These are phyloP conservation scores for Callipepla californica DNA, from an alignment of 2,113 vertebrate genomes.

Conservation along the genomic window DNA sequence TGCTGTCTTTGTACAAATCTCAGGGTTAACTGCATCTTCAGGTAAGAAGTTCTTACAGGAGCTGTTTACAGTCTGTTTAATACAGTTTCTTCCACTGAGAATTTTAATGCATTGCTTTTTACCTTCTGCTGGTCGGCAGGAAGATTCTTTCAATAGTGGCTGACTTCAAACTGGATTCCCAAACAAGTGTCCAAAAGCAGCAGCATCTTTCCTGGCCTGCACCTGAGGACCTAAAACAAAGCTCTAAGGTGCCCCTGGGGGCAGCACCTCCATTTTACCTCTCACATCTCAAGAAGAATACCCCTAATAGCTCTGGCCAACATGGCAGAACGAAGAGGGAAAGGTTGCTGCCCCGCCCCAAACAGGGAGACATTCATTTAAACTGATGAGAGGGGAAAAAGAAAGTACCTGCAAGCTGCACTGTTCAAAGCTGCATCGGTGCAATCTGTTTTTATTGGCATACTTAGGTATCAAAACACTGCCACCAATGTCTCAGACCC, in stretches of 20 bases:
- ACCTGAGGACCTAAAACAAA: background rate
- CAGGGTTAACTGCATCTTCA: accelerated
- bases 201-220: background rate
- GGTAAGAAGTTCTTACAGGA: background rate
- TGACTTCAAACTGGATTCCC: background rate
- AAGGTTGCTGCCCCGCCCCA: background rate
- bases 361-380: background rate
- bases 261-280: background rate
- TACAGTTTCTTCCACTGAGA: background rate
- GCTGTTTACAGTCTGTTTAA: background rate
- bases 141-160: accelerated
- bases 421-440: constrained; percentile 55
- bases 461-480: constrained; percentile 60
- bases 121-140: background rate
- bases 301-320: background rate
- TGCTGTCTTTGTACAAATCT: background rate
- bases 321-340: background rate
- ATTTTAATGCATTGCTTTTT: background rate
- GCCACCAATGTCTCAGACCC: constrained; percentile 40
- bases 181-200: background rate
- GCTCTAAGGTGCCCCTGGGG: background rate
- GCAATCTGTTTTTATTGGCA: constrained; percentile 73
- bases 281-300: background rate
- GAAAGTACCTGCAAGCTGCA: constrained; percentile 38
- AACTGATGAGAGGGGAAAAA: background rate